These are phyloP conservation scores for Slavum lentiscoides DNA, from an alignment of 2,888 invertebrate genomes.

Conservation along the genomic window DNA sequence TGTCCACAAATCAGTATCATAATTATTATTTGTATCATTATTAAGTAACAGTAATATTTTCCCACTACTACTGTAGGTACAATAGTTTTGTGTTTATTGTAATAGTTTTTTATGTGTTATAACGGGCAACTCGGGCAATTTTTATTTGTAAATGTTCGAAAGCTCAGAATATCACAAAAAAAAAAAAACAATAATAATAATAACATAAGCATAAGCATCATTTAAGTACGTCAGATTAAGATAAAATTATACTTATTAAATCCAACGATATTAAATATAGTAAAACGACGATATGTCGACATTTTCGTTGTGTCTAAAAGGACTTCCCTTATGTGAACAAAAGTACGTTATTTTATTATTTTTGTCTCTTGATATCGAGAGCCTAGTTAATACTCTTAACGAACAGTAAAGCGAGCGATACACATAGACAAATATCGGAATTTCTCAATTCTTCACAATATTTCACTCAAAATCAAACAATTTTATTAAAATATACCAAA, in stretches of 20 bases:
- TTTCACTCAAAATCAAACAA: not conserved
- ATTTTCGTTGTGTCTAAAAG: too few relatives aligned
- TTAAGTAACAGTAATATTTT: constrained; percentile 6
- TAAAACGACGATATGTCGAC: too few relatives aligned
- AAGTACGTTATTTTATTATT: too few relatives aligned
- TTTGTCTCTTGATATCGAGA: too few relatives aligned
- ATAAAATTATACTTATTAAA: too few relatives aligned
- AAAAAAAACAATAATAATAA: not conserved
- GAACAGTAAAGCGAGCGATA: too few relatives aligned
- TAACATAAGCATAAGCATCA: too few relatives aligned
- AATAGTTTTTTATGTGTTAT: constrained; percentile 5
- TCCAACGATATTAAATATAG: too few relatives aligned
- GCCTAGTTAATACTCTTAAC: too few relatives aligned
- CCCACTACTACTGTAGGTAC: not conserved
- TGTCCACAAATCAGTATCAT: not conserved
- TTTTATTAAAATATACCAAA: not conserved
- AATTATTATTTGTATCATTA: constrained; percentile 4
- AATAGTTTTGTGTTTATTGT: not conserved
- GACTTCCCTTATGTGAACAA: too few relatives aligned
- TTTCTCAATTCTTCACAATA: not conserved
- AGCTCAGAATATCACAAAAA: not conserved
- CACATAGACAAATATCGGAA: too few relatives aligned
- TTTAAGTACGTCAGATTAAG: too few relatives aligned
- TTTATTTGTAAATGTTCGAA: not conserved
- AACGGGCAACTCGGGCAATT: constrained; percentile 10